phyloP scores from a whole-genome alignment of 2,113 vertebrate genomes.

The Mystacornis crossleyi region DNA sequence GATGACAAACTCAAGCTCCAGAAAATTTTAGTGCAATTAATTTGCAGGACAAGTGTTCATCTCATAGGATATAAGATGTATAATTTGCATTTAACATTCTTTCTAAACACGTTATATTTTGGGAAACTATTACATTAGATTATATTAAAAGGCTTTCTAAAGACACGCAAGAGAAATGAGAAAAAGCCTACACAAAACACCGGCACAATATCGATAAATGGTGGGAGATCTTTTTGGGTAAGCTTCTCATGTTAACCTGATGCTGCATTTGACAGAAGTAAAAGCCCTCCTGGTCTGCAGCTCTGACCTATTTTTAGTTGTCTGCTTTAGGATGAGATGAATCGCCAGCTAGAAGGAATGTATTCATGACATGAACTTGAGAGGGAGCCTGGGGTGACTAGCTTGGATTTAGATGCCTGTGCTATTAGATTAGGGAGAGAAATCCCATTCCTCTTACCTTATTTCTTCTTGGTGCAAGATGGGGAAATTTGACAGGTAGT shows the following conservation, averaged over 20 bases:
- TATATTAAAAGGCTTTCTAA: neutral
- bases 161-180: neutral
- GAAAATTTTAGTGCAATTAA: neutral
- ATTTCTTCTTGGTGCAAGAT: neutral
- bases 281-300: neutral
- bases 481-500: neutral
- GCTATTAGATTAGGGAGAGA: neutral
- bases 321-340: slow-evolving; percentile 3
- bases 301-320: neutral
- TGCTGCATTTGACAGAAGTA: neutral
- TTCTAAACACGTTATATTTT: neutral
- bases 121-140: neutral
- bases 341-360: neutral
- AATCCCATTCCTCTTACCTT: neutral
- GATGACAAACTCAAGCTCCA: neutral
- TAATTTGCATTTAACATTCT: neutral
- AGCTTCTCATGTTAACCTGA: neutral
- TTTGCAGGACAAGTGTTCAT: neutral
- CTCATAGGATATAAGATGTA: neutral
- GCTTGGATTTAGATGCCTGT: neutral
- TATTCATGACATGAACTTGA: neutral
- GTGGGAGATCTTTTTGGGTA: neutral
- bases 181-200: neutral
- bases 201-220: neutral
- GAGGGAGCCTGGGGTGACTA: neutral